Conservation (phyloP, 2,113 vertebrate genomes). For the Dolichotis patagonum region DNA sequence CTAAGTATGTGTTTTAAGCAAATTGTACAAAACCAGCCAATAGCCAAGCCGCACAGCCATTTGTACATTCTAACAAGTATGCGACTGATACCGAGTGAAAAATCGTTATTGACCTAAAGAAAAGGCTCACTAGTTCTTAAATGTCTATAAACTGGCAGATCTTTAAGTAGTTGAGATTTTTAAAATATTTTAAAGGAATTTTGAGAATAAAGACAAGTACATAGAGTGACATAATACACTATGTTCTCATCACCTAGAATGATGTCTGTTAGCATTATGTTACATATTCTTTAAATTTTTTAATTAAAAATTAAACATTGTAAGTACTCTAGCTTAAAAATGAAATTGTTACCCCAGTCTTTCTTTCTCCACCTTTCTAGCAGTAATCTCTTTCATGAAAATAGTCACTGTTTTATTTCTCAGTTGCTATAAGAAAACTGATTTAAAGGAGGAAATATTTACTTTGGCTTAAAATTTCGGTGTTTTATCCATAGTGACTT, state of each 20-base stretch:
- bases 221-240: neutral
- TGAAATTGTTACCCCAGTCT: neutral
- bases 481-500: neutral
- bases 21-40: conserved; percentile 45
- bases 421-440: neutral
- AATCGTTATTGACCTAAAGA: conserved; percentile 33
- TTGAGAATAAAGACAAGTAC: neutral
- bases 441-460: neutral
- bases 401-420: neutral
- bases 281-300: conserved; percentile 18
- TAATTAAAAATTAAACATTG: neutral
- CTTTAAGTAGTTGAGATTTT: neutral
- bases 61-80: conserved; percentile 9
- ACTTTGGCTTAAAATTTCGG: neutral
- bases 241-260: conserved; percentile 21
- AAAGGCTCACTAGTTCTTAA: neutral
- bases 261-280: neutral
- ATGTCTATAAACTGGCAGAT: neutral
- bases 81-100: neutral
- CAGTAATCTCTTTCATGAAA: neutral
- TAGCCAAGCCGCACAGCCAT: conserved; percentile 13
- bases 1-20: neutral
- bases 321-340: neutral
- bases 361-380: neutral
- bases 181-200: neutral